Evolutionary conservation across 1,140 invertebrate genomes (phyloP).

Genomic region (Megalonaias nervosa): DNA sequence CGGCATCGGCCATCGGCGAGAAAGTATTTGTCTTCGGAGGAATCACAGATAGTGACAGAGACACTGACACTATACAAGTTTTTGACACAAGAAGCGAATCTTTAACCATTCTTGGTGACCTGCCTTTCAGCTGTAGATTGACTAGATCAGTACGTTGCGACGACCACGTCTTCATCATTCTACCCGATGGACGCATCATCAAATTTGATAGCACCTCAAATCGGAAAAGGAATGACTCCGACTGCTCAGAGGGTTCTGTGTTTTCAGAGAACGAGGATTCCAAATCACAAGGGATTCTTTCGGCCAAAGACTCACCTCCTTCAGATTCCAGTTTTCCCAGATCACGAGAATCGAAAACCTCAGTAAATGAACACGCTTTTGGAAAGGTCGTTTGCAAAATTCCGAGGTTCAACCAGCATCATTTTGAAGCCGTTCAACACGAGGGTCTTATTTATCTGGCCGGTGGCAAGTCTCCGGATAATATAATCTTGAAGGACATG

Average conservation of each 20-base stretch:
- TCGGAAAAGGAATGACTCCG: constrained; percentile 16
- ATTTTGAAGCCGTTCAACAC: constrained; percentile 51
- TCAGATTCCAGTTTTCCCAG: constrained; percentile 24
- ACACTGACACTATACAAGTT: constrained; percentile 53
- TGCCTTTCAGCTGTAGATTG: constrained; percentile 55
- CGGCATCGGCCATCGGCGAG: constrained; percentile 54
- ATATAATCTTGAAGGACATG: constrained; percentile 44
- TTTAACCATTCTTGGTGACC: constrained; percentile 49
- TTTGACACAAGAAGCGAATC: constrained; percentile 51
- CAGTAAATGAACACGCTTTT: constrained; percentile 30
- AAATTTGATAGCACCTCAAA: constrained; percentile 15
- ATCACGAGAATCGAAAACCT: neutral
- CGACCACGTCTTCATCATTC: constrained; percentile 49
- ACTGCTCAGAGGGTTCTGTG: constrained; percentile 20
- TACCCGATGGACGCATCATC: constrained; percentile 54
- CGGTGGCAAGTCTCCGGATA: constrained; percentile 51
- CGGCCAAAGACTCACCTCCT: constrained; percentile 11
- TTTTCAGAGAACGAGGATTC: constrained; percentile 24
- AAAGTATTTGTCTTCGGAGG: constrained; percentile 60
- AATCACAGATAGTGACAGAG: constrained; percentile 54
- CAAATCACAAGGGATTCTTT: neutral
- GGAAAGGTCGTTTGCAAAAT: constrained; percentile 41
- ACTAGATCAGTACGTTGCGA: constrained; percentile 54
- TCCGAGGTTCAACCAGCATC: constrained; percentile 47
- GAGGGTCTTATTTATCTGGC: constrained; percentile 39